Conservation (phyloP, 2,113 vertebrate genomes). For the Bombycilla garrulus region DNA sequence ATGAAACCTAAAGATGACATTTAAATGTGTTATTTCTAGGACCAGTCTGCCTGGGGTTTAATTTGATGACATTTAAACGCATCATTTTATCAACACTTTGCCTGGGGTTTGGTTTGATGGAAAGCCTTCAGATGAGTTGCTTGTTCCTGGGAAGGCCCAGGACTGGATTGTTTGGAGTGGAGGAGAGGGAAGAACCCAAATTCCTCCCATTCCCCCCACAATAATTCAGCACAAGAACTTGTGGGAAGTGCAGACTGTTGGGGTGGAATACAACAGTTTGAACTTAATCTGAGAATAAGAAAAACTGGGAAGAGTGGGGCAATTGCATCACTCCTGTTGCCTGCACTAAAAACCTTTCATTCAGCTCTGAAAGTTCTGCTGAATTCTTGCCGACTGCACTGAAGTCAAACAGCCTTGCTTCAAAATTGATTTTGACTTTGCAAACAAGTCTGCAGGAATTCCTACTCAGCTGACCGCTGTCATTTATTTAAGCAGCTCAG, state of each 20-base stretch:
- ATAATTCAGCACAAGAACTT: not conserved
- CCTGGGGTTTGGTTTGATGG: not conserved
- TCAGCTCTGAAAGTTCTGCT: not conserved
- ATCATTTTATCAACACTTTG: not conserved
- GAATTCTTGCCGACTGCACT: not conserved
- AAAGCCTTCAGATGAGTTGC: not conserved
- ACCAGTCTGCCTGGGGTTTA: not conserved
- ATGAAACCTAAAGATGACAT: not conserved
- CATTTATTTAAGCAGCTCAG: constrained; percentile 20
- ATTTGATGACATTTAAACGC: not conserved
- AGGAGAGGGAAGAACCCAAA: not conserved
- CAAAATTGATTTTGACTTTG: constrained; percentile 13
- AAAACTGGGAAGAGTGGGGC: not conserved
- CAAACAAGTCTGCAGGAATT: not conserved
- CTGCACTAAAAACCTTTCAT: constrained; percentile 3
- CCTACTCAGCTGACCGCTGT: not conserved
- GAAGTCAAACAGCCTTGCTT: not conserved
- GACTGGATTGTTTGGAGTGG: not conserved
- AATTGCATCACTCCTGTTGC: constrained; percentile 17
- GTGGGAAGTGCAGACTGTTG: not conserved
- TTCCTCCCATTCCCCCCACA: not conserved
- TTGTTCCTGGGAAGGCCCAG: not conserved
- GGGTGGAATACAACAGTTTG: not conserved
- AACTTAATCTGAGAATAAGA: constrained; percentile 7
- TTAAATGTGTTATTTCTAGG: not conserved